phyloP scores from a whole-genome alignment of 2,888 invertebrate species.

The Itoplectis maculator region DNA sequence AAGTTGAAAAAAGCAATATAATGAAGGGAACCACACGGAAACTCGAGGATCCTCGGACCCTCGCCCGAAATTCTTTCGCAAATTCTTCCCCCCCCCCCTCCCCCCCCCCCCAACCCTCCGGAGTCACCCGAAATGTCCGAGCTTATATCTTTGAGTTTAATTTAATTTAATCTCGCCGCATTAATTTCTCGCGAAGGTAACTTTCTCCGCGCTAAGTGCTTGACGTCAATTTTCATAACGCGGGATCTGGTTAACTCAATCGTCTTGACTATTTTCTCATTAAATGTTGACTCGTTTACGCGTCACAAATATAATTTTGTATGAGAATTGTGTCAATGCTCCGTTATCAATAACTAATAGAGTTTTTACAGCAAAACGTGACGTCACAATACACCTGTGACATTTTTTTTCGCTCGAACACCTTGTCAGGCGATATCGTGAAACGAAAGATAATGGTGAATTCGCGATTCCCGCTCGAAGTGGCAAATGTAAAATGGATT shows the following conservation, averaged over 20 bases:
- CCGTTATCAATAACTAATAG: no score
- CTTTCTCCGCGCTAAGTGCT: not conserved
- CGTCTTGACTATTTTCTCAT: constrained; percentile 13
- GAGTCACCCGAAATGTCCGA: not conserved
- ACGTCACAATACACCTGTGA: no score
- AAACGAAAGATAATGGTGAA: not conserved
- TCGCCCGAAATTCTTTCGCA: not conserved
- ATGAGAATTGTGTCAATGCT: no score
- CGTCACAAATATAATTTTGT: constrained; percentile 21
- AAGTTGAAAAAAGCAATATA: not conserved
- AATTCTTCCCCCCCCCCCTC: constrained; percentile 12
- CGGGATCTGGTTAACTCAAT: not conserved
- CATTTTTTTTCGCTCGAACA: not conserved
- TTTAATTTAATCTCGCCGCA: constrained; percentile 18
- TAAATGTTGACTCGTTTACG: constrained; percentile 23
- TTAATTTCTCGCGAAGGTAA: not conserved
- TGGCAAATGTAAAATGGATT: not conserved
- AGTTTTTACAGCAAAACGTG: no score
- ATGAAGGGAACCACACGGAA: not conserved
- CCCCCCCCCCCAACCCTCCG: no score
- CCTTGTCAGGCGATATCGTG: not conserved
- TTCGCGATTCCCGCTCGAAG: not conserved
- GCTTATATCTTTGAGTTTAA: constrained; percentile 7
- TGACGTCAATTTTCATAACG: not conserved
- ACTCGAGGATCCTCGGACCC: not conserved